These are phyloP conservation scores for Hypsopygia costalis DNA, from an alignment of 2,888 invertebrate genomes.

Conservation along the genomic window DNA sequence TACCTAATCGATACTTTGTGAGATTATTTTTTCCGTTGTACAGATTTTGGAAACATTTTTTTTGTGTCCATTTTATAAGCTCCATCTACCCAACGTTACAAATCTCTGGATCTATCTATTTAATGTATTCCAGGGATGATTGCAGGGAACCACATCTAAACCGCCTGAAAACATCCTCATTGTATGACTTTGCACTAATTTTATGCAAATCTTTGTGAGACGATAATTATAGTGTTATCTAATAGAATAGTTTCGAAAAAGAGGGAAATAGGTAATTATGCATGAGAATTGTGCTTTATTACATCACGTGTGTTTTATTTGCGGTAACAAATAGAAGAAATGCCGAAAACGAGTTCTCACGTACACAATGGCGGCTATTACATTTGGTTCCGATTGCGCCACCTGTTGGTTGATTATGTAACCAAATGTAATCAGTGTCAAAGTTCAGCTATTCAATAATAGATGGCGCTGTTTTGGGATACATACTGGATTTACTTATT, in stretches of 20 bases:
- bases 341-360: slow-evolving; percentile 29
- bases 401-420: slow-evolving; percentile 35
- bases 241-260: slow-evolving; percentile 20
- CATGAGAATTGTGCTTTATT: slow-evolving; percentile 26
- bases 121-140: too few species aligned
- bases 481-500: too few species aligned
- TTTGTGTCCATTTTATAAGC: too few species aligned
- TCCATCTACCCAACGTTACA: too few species aligned
- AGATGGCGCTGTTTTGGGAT: slow-evolving; percentile 33
- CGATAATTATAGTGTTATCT: slow-evolving; percentile 14
- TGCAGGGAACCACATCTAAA: too few species aligned
- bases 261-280: slow-evolving; percentile 19
- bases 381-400: slow-evolving; percentile 35
- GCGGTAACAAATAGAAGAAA: slow-evolving; percentile 24
- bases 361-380: slow-evolving; percentile 16
- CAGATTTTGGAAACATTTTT: too few species aligned
- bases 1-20: too few species aligned
- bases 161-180: too few species aligned
- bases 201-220: too few species aligned
- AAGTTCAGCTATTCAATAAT: slow-evolving; percentile 21
- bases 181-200: too few species aligned
- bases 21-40: too few species aligned
- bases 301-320: slow-evolving; percentile 23
- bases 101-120: too few species aligned
- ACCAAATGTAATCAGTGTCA: slow-evolving; percentile 22